Evolutionary conservation across 1,140 invertebrate species (phyloP).

Genomic region (Danaus melanippus): DNA sequence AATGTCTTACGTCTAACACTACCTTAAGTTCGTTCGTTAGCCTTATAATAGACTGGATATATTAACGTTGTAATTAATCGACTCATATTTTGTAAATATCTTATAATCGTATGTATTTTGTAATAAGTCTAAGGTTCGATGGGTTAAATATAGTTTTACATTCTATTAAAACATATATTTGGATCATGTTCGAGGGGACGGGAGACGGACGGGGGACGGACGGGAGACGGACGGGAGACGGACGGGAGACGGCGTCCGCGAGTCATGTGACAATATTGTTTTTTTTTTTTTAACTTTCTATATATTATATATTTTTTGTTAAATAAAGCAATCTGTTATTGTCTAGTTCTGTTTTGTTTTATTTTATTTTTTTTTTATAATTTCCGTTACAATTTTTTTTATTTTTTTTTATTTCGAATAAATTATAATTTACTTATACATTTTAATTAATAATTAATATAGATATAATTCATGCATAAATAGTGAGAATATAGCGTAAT

Average conservation of each 20-base stretch:
- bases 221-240: too few species aligned
- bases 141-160: constrained; percentile 71
- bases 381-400: constrained; percentile 19
- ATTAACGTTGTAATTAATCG: constrained; percentile 67
- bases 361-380: constrained; percentile 37
- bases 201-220: too few species aligned
- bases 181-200: constrained; percentile 35
- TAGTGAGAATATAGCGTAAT: constrained; percentile 61
- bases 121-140: constrained; percentile 69
- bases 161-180: constrained; percentile 62
- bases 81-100: constrained; percentile 70
- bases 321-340: constrained; percentile 72
- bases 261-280: constrained; percentile 61
- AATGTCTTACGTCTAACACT: constrained; percentile 65
- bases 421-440: constrained; percentile 22
- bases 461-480: constrained; percentile 48
- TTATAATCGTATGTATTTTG: constrained; percentile 71
- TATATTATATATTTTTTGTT: constrained; percentile 72
- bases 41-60: constrained; percentile 71
- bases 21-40: constrained; percentile 67
- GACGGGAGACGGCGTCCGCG: constrained; percentile 31
- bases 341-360: constrained; percentile 61
- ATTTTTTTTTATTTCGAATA: constrained; percentile 30
- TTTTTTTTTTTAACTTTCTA: constrained; percentile 47
- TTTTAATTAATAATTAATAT: constrained; percentile 8